These are phyloP conservation scores for Meghimatium bilineatum DNA, from an alignment of 2,888 invertebrate genomes.

Conservation along the genomic window DNA sequence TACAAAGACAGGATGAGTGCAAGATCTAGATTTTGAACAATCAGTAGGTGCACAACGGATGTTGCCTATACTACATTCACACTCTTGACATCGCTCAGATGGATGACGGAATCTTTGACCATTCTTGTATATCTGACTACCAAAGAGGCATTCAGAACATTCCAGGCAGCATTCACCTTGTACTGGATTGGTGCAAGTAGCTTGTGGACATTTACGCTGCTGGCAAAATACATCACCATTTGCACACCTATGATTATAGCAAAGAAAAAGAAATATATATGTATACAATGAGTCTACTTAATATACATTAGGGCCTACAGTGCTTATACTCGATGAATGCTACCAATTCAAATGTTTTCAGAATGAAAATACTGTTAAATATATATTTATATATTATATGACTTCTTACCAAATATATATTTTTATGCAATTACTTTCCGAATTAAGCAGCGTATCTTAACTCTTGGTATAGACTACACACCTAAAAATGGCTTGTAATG, in stretches of 20 bases:
- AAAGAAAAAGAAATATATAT: not conserved
- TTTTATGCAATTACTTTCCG: too few relatives aligned
- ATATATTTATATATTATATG: too few relatives aligned
- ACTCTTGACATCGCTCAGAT: conserved; percentile 57
- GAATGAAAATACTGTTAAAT: too few relatives aligned
- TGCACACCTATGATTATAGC: conserved; percentile 48
- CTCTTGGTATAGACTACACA: too few relatives aligned
- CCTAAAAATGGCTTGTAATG: too few relatives aligned
- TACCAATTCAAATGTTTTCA: too few relatives aligned
- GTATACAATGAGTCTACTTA: not conserved
- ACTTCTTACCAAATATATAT: too few relatives aligned
- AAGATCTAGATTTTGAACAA: conserved; percentile 47
- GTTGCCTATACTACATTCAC: conserved; percentile 56
- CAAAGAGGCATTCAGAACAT: conserved; percentile 56
- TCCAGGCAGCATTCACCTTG: conserved; percentile 57
- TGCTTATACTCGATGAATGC: too few relatives aligned
- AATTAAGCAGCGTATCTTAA: too few relatives aligned
- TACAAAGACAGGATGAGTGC: conserved; percentile 58
- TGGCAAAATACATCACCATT: conserved; percentile 55
- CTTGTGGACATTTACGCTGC: conserved; percentile 52
- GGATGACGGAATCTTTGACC: conserved; percentile 58
- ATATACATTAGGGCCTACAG: too few relatives aligned
- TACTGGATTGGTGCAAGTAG: conserved; percentile 54
- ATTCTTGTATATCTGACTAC: conserved; percentile 53
- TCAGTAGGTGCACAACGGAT: conserved; percentile 50